These are phyloP conservation scores for Tholera decimalis DNA, from an alignment of 2,888 invertebrate genomes.

Conservation along the genomic window DNA sequence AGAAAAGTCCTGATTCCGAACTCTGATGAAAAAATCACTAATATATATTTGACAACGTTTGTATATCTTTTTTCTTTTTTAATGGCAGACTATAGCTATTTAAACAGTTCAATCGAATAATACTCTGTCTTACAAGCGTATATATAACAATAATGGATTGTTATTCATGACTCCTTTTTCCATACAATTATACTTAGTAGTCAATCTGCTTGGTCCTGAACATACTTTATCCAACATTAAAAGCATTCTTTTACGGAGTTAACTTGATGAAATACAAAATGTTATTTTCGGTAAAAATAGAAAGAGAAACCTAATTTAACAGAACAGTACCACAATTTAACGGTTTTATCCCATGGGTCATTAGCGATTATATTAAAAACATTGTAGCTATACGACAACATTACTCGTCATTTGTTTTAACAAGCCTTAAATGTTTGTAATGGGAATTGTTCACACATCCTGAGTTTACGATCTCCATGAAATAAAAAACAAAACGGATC, in stretches of 20 bases:
- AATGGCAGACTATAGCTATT: neutral
- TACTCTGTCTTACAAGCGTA: neutral
- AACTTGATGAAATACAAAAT: slow-evolving; percentile 59
- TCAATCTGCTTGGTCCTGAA: neutral
- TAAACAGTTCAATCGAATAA: neutral
- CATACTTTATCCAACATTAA: neutral
- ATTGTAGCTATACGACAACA: slow-evolving; percentile 73
- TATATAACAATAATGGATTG: neutral
- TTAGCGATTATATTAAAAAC: slow-evolving; percentile 76
- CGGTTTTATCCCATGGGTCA: slow-evolving; percentile 68
- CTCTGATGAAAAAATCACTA: too few species aligned
- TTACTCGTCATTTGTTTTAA: slow-evolving; percentile 76
- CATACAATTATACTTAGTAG: neutral
- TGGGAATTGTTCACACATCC: slow-evolving; percentile 67
- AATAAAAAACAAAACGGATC: slow-evolving; percentile 53
- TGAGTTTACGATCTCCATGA: slow-evolving; percentile 80
- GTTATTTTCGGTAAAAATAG: slow-evolving; percentile 55
- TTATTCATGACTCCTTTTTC: neutral
- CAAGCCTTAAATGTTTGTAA: slow-evolving; percentile 75
- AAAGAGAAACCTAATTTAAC: slow-evolving; percentile 65
- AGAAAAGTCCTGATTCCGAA: too few species aligned
- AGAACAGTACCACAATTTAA: slow-evolving; percentile 81
- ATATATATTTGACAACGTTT: neutral
- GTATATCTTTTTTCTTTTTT: neutral
- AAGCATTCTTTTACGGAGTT: slow-evolving; percentile 11